phyloP scores from a whole-genome alignment of 35 echinoderm and acorn worm genomes.

The Ophioderma brevispina region DNA sequence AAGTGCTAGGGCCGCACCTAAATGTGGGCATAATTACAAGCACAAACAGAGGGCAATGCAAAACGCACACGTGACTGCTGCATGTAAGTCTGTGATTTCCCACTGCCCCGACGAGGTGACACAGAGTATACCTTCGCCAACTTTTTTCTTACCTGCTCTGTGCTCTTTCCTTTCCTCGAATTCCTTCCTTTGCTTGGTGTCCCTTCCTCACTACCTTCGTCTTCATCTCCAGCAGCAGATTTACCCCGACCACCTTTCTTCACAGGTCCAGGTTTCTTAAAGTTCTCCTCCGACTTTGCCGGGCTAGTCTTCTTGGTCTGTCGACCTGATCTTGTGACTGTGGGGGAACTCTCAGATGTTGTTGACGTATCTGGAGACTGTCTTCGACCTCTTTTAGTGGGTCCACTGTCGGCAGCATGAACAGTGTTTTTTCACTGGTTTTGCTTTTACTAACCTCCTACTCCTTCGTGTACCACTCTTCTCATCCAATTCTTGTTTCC shows the following conservation, averaged over 20 bases:
- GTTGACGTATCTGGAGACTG: too few relatives aligned
- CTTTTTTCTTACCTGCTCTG: background rate
- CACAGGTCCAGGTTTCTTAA: slow-evolving; percentile 14
- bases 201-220: background rate
- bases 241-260: background rate
- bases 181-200: background rate
- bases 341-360: too few relatives aligned
- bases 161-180: background rate
- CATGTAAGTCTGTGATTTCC: too few relatives aligned
- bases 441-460: background rate
- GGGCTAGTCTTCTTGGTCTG: slow-evolving; percentile 7
- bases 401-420: too few relatives aligned
- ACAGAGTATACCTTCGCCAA: too few relatives aligned
- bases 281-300: background rate
- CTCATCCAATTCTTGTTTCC: background rate
- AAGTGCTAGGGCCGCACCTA: too few relatives aligned
- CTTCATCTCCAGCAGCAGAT: background rate
- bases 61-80: too few relatives aligned
- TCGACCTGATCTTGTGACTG: background rate
- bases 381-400: too few relatives aligned
- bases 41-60: too few relatives aligned
- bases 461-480: background rate
- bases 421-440: too few relatives aligned
- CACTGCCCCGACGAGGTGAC: too few relatives aligned
- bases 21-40: too few relatives aligned